Conservation (phyloP, 2,797 vertebrate species). For the Gobionotothen gibberifrons region DNA sequence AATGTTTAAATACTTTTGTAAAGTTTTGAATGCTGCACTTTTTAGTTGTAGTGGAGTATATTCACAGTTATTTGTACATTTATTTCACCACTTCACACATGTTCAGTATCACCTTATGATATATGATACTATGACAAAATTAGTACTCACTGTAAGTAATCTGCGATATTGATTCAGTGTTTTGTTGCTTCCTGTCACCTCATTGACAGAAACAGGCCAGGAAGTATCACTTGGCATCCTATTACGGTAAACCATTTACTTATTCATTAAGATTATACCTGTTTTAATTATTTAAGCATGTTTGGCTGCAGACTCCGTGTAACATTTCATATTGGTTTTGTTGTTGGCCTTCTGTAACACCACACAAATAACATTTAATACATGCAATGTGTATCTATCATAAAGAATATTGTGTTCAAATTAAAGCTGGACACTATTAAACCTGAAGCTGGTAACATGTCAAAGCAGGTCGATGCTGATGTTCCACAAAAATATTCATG, state of each 20-base stretch:
- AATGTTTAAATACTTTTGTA: no score
- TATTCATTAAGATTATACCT: conserved; percentile 83
- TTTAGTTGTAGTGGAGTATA: no score
- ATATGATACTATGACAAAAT: background rate
- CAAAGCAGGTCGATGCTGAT: background rate
- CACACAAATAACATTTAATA: conserved; percentile 8
- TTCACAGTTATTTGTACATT: no score
- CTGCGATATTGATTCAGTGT: conserved; percentile 28
- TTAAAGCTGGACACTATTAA: conserved; percentile 1
- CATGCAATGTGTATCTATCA: background rate
- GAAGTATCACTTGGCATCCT: conserved; percentile 77
- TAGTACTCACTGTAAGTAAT: background rate
- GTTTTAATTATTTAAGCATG: conserved; percentile 83
- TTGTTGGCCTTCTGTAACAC: background rate
- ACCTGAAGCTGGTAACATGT: background rate
- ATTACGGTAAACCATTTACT: conserved; percentile 76
- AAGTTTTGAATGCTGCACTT: no score
- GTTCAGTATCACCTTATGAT: conserved; percentile 2
- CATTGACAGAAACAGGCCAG: conserved; percentile 64
- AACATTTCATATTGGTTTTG: conserved; percentile 30
- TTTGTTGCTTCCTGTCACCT: conserved; percentile 50
- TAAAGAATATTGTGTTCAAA: background rate
- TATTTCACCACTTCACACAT: conserved; percentile 6
- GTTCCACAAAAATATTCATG: background rate
- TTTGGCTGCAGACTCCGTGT: conserved; percentile 58